Conservation (phyloP, 2,888 invertebrate species). For the Isotomurus palustris region DNA sequence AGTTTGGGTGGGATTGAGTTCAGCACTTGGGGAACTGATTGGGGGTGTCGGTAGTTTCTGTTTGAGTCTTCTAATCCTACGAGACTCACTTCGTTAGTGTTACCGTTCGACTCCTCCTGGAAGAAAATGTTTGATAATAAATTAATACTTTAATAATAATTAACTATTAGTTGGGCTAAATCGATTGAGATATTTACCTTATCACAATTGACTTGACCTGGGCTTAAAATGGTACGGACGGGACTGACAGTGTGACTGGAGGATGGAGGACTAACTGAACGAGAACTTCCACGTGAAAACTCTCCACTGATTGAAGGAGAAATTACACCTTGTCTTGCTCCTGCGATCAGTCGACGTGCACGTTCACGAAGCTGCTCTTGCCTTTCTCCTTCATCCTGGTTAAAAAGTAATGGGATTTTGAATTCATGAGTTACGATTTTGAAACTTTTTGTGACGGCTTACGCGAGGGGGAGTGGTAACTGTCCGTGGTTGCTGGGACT, state of each 20-base stretch:
- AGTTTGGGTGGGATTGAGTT: conserved; percentile 49
- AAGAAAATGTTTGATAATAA: too few relatives aligned
- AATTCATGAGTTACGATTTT: not conserved
- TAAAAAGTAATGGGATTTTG: not conserved
- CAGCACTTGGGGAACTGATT: conserved; percentile 27
- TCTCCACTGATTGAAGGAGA: conserved; percentile 48
- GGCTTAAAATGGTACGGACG: conserved; percentile 21
- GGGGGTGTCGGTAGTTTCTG: conserved; percentile 28
- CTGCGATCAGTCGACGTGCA: conserved; percentile 82
- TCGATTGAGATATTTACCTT: conserved; percentile 30
- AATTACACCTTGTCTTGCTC: conserved; percentile 65
- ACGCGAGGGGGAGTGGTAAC: conserved; percentile 41
- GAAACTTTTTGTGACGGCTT: not conserved
- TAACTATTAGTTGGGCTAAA: too few relatives aligned
- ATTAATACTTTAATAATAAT: not conserved
- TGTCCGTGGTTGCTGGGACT: too few relatives aligned
- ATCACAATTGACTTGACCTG: conserved; percentile 33
- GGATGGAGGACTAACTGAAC: conserved; percentile 39
- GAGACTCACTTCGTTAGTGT: conserved; percentile 44
- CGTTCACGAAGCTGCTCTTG: conserved; percentile 80
- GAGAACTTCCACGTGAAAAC: conserved; percentile 41
- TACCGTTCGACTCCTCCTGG: conserved; percentile 55
- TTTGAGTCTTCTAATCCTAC: conserved; percentile 26
- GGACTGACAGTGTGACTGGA: conserved; percentile 42
- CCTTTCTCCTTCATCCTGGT: conserved; percentile 73